Base-by-base conservation (phyloP, 2,113 vertebrate species). In the Elachura formosa region DNA sequence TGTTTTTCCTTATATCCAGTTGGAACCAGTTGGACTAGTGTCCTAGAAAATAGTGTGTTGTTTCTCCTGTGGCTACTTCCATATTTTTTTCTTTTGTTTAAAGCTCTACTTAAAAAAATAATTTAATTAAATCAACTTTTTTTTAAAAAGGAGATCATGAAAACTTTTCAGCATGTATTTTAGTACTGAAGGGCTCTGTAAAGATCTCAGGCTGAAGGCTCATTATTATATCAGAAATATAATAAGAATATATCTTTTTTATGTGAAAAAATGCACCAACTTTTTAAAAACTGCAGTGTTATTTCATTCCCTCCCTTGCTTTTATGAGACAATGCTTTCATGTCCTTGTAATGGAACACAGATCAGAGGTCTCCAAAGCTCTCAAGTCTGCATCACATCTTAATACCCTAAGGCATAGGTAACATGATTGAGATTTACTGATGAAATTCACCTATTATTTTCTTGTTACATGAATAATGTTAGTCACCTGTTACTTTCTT, bases 341-440 rank as follows among this genome's bases (percentile, higher is more conserved):
- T 8, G 13, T 67, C 20, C 17, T 38, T 69, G 49, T 73, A 76
- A 69, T 16, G 23, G 71, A 81, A 56, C 41, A 91, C 14, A 68
- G 52, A 63, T 63, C 52, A 87, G 62, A 91, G 74, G 25, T 87
- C 81, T 94, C 73, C 72, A 12, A 89, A 89, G 24, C 54, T 62
- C 77, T 87, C 34, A 87, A 67, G 33, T 87, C 79, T 93, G 36
- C 28, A 82, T 93, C 87, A 91, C 0, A 0, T 73, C 79, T 91
- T 79, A 88, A 83, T 90, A 76, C 45, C 26, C 82, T 85, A 85
- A 91, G 84, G 79, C 79, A 90, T 21, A 73, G 29, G 38, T 83
- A 91, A 76, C 46, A 34, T n/a, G 71, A 52, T n/a, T 88, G 58
- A 85, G 67, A 88, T 96, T 93, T 95, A 88, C 90, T 93, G 62